Evolutionary conservation across 2,113 vertebrate species (phyloP), one percentile per base, ranked within the genome.

Genomic region (Notarius lentiginosus): DNA sequence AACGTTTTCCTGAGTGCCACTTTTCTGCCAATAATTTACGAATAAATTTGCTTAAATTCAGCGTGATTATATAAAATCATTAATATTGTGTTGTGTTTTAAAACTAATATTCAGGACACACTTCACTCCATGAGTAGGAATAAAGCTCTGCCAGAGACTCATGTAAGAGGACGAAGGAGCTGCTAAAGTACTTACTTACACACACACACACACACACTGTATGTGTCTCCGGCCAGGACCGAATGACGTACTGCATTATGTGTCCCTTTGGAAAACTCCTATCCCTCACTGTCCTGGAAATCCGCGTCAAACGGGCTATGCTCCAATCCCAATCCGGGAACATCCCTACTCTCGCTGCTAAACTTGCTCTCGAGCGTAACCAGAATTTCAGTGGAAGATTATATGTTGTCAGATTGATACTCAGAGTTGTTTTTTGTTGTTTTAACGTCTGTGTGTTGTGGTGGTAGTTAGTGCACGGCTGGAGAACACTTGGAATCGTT

Each of bases 261-360:
- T 12, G 51, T 88, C 77, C 84, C 82, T 75, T 85, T 89, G 90
- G 90, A 93, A 91, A 87, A 85, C 82, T 89, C 84, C 84, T 47
- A 87, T 93, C 92, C 91, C 93, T 93, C 92, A 93, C 88, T 86
- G 14, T 65, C 53, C 82, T 89, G 92, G 92, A 93, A 93, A 76
- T 93, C 86, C 58, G 82, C 76, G 90, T 93, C 65, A 84, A 61
- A 68, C 65, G 87, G 79, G 76, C 63, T 24, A 34, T 55, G 66
- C 91, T 92, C 87, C 86, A 85, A 90, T 92, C 91, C 91, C 89
- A 92, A 87, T 87, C 87, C 87, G 88, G 81, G 66, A 82, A 55
- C 83, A 27, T 73, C 41, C 58, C 11, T 5, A 49, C 47, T 79
- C 82, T 80, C 53, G 10, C 55, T 53, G 63, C 66, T n/a, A 55